Conservation (phyloP, 2,888 invertebrate genomes). For the Pemphredon lugubris region DNA sequence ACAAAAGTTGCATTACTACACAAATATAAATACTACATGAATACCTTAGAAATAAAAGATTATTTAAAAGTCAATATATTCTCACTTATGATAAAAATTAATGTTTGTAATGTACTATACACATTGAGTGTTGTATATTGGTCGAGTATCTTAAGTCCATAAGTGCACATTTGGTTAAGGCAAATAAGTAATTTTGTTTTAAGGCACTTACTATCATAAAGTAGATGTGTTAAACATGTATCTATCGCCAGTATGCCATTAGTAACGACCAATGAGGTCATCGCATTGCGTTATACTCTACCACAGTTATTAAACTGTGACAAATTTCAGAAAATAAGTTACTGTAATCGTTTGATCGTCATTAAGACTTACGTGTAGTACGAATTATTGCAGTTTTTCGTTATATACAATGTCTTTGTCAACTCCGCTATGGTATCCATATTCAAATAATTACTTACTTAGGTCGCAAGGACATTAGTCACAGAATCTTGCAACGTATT, state of each 20-base stretch:
- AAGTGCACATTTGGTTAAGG: constrained; percentile 45
- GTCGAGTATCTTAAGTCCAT: constrained; percentile 15
- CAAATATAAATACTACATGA: constrained; percentile 60
- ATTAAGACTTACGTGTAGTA: neutral
- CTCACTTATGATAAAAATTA: neutral
- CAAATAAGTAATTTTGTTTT: constrained; percentile 38
- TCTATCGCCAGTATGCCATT: no score
- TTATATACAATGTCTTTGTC: constrained; percentile 19
- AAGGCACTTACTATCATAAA: constrained; percentile 49
- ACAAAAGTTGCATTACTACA: constrained; percentile 51
- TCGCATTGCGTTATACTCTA: no score
- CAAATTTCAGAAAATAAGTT: neutral
- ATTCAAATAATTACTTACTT: constrained; percentile 8
- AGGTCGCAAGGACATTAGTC: constrained; percentile 3
- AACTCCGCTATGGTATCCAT: constrained; percentile 1
- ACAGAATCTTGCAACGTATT: neutral
- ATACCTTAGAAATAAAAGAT: constrained; percentile 51
- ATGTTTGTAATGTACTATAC: constrained; percentile 5
- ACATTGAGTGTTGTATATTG: constrained; percentile 9
- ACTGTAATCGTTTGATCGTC: neutral
- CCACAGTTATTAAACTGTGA: neutral
- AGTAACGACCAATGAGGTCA: no score
- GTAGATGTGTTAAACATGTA: no score
- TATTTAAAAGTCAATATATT: constrained; percentile 20
- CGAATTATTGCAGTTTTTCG: constrained; percentile 5